Base-by-base conservation (phyloP, 2,113 vertebrate species). In the Engystomops pustulosus region DNA sequence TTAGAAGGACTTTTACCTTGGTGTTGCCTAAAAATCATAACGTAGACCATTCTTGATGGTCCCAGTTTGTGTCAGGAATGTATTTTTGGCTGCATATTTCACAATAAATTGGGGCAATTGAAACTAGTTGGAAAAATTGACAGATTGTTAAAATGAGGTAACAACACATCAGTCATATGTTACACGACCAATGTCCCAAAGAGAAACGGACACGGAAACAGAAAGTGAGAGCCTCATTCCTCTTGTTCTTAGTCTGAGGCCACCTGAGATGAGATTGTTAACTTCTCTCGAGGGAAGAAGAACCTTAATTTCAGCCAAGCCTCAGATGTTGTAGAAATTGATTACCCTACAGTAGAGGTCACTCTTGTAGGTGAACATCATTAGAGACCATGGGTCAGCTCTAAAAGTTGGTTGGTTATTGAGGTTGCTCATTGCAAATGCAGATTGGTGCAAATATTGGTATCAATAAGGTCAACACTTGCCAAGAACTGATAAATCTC, bases 291-390 rank as follows among this genome's bases (percentile, higher is more conserved):
- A 65, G 60, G 60, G 27, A 65, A 15, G 60, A 34, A 65, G 14
- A 65, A n/a, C 60, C 60, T 65, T 65, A 65, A 65, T 65, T 65
- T 65, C 60, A 62, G 27, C 27, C 14, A 65, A 32, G 60, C 60
- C 60, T 65, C 60, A 65, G 60, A 65, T 32, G 60, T 17, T 60
- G 23, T 34, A 65, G 27, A 65, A 65, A 65, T 65, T 32, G 60
- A 65, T 65, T 65, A 32, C 30, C 27, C 30, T 65, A 65, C 55
- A 25, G 12, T 11, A 60, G 55, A 60, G 27, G 60, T 18, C 60
- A 60, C n/a, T 60, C 9, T 23, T 60, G 55, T 60, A 65, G 60
- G 60, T 65, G 27, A 65, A 65, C 27, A 18, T 34, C 14, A 65
- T 65, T 65, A 65, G 27, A 8, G 27, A 32, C 60, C 55, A 32